phyloP scores from a whole-genome alignment of 2,888 invertebrate genomes.

The Choristoneura rosaceana region DNA sequence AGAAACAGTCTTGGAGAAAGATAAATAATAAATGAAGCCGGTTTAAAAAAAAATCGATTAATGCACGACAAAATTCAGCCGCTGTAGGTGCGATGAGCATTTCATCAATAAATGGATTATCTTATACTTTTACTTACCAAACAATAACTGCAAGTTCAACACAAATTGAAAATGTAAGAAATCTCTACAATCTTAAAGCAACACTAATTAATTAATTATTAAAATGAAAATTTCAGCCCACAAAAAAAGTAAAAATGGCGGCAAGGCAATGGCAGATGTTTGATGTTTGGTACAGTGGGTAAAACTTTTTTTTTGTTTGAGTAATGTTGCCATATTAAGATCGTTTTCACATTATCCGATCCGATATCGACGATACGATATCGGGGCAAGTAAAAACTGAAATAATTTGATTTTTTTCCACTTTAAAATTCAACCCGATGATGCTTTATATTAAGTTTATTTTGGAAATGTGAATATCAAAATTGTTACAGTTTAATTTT shows the following conservation, averaged over 20 bases:
- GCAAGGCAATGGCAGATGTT: conserved; percentile 65
- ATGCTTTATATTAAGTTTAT: too few relatives aligned
- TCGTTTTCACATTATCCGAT: too few relatives aligned
- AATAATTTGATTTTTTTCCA: too few relatives aligned
- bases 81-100: conserved; percentile 40
- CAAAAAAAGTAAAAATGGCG: conserved; percentile 70
- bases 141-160: neutral
- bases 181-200: conserved; percentile 19
- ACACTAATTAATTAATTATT: conserved; percentile 22
- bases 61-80: conserved; percentile 23
- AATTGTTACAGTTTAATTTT: too few relatives aligned
- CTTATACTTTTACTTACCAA: conserved; percentile 23
- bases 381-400: too few relatives aligned
- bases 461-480: too few relatives aligned
- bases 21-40: conserved; percentile 40
- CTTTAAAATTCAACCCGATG: too few relatives aligned
- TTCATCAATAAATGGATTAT: neutral
- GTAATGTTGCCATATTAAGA: conserved; percentile 21
- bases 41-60: conserved; percentile 43
- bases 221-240: conserved; percentile 24
- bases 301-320: neutral
- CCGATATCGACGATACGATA: too few relatives aligned
- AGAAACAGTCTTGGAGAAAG: neutral
- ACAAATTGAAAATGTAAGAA: conserved; percentile 13
- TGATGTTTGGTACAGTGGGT: conserved; percentile 42